Evolutionary conservation across 2,888 invertebrate genomes (phyloP).

Genomic region (Polyploca ridens): DNA sequence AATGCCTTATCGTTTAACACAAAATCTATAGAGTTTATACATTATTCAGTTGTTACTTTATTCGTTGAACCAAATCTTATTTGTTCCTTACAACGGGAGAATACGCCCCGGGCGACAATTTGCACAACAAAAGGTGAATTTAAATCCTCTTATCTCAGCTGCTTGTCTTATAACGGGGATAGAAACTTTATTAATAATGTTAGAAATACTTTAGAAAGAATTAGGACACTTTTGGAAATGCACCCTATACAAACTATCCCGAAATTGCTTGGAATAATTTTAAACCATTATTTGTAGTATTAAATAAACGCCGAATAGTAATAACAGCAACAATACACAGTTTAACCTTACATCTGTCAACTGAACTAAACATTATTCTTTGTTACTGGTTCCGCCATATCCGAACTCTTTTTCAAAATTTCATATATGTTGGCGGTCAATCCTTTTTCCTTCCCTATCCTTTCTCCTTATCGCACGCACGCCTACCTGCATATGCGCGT

Average conservation of each 20-base stretch:
- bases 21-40: background rate
- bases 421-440: no score
- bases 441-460: no score
- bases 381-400: no score
- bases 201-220: background rate
- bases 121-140: slow-evolving; percentile 54
- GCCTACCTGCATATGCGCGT: no score
- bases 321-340: slow-evolving; percentile 37
- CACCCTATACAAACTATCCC: background rate
- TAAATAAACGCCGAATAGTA: slow-evolving; percentile 19
- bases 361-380: slow-evolving; percentile 50
- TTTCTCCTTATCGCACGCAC: no score
- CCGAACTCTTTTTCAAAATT: no score
- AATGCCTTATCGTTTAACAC: background rate
- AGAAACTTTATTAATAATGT: slow-evolving; percentile 5
- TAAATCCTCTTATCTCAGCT: slow-evolving; percentile 41
- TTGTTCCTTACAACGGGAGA: slow-evolving; percentile 25
- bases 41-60: slow-evolving; percentile 6
- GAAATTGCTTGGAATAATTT: no score
- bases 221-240: background rate
- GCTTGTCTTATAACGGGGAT: slow-evolving; percentile 26
- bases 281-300: background rate
- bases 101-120: slow-evolving; percentile 41
- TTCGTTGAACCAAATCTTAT: slow-evolving; percentile 24
- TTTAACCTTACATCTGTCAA: slow-evolving; percentile 54